Evolutionary conservation across 2,113 vertebrate species (phyloP).

Genomic region (Xenus cinereus): DNA sequence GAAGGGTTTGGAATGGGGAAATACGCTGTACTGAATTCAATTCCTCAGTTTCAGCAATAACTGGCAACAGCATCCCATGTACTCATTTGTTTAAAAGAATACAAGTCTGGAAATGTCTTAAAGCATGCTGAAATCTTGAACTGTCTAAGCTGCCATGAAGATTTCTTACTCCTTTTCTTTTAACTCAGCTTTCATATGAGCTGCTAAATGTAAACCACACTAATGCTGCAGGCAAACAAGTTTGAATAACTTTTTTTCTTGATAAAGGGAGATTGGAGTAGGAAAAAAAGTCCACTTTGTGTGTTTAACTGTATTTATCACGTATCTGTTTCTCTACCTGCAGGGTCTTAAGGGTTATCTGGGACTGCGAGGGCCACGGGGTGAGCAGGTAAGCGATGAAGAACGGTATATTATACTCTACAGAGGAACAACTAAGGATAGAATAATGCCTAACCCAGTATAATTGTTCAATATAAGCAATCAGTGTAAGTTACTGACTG

Average conservation of each 20-base stretch:
- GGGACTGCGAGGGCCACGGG: slow-evolving; percentile 79
- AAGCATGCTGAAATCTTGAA: neutral
- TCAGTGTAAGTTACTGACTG: neutral
- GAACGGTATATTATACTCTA: neutral
- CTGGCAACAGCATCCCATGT: neutral
- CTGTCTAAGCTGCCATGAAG: neutral
- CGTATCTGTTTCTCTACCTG: neutral
- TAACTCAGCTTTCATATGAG: neutral
- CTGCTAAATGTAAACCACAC: neutral
- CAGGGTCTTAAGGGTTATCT: slow-evolving; percentile 90
- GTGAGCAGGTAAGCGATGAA: slow-evolving; percentile 84
- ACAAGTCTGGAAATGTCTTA: neutral
- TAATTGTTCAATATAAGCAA: neutral
- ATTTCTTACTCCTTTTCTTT: neutral
- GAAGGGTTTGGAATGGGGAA: neutral
- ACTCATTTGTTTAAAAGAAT: neutral
- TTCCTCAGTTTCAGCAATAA: slow-evolving; percentile 34
- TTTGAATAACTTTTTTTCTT: neutral
- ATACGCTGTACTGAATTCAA: neutral
- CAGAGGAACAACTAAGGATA: neutral
- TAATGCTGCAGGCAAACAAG: neutral
- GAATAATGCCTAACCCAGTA: neutral
- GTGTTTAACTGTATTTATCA: neutral
- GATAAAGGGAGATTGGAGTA: neutral
- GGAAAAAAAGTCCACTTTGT: neutral